These are phyloP conservation scores for Lipotes vexillifer DNA, from an alignment of 2,113 vertebrate genomes.

Conservation along the genomic window DNA sequence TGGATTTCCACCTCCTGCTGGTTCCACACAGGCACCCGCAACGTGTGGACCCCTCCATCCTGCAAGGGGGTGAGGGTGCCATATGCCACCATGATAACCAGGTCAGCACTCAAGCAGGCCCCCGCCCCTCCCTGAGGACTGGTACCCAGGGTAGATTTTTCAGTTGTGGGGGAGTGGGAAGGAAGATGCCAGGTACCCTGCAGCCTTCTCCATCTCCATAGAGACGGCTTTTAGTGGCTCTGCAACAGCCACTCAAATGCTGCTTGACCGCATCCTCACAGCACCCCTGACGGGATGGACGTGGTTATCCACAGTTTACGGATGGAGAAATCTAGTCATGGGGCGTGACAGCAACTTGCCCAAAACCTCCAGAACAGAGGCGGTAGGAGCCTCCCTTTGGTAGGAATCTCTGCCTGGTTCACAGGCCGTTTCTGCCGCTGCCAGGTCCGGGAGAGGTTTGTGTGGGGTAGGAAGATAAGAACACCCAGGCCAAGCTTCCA, in stretches of 20 bases:
- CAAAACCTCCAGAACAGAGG: neutral
- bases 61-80: conserved; percentile 53
- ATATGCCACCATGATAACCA: neutral
- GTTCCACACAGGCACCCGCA: conserved; percentile 87
- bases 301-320: neutral
- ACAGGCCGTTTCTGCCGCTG: neutral
- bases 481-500: neutral
- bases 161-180: neutral
- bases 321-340: neutral
- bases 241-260: neutral
- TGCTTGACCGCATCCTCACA: neutral
- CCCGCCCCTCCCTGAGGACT: neutral
- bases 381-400: too few relatives aligned
- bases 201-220: neutral
- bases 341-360: too few relatives aligned
- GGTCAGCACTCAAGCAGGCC: neutral
- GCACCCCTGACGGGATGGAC: neutral
- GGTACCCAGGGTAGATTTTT: neutral
- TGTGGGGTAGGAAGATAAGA: neutral
- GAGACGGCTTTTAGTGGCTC: neutral
- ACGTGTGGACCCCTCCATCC: conserved; percentile 84
- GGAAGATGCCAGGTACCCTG: neutral
- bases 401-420: neutral
- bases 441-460: neutral
- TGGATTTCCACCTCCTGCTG: conserved; percentile 96